A percentile compares a stretch with the other conserved stretches of the same genome.
These are phyloP conservation scores for Drosophila willistoni DNA, from an alignment of 1,140 invertebrate species.

Conservation along the genomic window DNA sequence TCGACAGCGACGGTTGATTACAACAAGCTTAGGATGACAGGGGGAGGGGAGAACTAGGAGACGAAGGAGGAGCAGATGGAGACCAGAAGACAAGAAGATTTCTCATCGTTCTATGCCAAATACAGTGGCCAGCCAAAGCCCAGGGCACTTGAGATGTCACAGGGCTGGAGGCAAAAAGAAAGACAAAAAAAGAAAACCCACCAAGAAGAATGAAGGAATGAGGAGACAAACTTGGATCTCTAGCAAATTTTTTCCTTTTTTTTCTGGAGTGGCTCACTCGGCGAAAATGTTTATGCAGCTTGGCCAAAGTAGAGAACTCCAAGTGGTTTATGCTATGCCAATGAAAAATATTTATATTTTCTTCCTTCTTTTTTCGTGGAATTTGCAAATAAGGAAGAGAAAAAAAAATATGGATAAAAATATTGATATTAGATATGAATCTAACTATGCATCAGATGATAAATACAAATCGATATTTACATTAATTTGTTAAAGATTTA, in stretches of 20 bases:
- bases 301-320: conserved; percentile 15
- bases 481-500: too few species aligned
- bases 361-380: not conserved
- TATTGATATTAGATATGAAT: not conserved
- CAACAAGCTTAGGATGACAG: conserved; percentile 12
- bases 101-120: conserved; percentile 62
- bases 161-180: conserved; percentile 58
- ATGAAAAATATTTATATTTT: conserved; percentile 23
- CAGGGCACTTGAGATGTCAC: conserved; percentile 61
- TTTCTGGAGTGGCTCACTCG: conserved; percentile 41
- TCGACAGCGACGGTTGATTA: conserved; percentile 20
- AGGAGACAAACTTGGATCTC: conserved; percentile 33
- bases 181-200: not conserved
- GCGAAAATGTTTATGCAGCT: conserved; percentile 53
- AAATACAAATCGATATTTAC: too few species aligned
- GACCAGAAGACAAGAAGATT: conserved; percentile 28
- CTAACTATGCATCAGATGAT: too few species aligned
- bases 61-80: conserved; percentile 18
- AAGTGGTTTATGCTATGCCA: conserved; percentile 56
- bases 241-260: not conserved
- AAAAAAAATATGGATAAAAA: not conserved
- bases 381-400: not conserved
- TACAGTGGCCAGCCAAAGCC: conserved; percentile 53
- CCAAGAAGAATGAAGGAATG: not conserved
- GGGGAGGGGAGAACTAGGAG: not conserved